These are phyloP conservation scores for Drosophila maculinotata DNA, from an alignment of 2,888 invertebrate genomes.

Conservation along the genomic window DNA sequence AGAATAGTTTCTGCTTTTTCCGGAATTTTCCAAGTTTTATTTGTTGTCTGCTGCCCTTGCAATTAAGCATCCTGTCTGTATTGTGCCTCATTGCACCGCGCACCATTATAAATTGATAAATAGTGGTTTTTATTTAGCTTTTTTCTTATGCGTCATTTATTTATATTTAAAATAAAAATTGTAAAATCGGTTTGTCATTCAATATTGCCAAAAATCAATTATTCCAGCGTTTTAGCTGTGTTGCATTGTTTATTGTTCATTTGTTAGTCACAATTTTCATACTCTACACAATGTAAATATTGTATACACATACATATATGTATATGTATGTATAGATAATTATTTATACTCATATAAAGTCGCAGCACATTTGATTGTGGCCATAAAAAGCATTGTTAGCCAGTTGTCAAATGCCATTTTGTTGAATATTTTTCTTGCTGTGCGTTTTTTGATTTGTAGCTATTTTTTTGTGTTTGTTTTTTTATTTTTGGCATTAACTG, in stretches of 20 bases:
- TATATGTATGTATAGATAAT: too few relatives aligned
- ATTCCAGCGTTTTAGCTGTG: constrained; percentile 19
- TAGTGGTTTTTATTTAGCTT: constrained; percentile 8
- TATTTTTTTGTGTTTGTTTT: constrained; percentile 20
- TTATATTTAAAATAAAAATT: neutral
- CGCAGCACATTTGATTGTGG: constrained; percentile 54
- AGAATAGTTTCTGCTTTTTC: constrained; percentile 26
- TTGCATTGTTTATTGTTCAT: constrained; percentile 40
- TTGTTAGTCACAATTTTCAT: constrained; percentile 37
- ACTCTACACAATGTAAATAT: constrained; percentile 16
- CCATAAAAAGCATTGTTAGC: constrained; percentile 76
- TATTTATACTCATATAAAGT: constrained; percentile 16
- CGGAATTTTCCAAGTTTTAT: constrained; percentile 11
- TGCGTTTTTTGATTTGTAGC: constrained; percentile 23
- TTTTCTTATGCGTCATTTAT: constrained; percentile 16
- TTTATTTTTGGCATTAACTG: constrained; percentile 32
- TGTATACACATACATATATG: constrained; percentile 1
- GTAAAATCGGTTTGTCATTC: constrained; percentile 22
- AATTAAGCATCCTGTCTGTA: constrained; percentile 47
- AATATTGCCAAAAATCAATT: constrained; percentile 40
- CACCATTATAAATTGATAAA: too few relatives aligned
- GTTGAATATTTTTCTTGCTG: constrained; percentile 46
- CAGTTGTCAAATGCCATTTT: constrained; percentile 66
- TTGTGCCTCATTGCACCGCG: constrained; percentile 37
- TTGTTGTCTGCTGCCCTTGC: constrained; percentile 23